Evolutionary conservation across 2,113 vertebrate species (phyloP).

Genomic region (Embiotoca jacksoni): DNA sequence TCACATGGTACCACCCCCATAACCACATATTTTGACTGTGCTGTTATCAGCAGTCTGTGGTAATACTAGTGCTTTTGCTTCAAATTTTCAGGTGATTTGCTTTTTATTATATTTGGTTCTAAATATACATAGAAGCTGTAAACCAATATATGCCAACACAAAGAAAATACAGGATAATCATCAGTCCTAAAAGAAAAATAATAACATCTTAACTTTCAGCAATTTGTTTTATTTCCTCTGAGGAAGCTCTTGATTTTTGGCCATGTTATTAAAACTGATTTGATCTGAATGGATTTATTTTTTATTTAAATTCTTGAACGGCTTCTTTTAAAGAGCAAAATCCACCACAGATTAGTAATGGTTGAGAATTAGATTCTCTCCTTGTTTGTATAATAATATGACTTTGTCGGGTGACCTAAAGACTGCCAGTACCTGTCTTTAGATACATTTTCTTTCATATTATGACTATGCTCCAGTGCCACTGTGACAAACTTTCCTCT

Average conservation of each 20-base stretch:
- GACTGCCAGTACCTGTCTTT: not conserved
- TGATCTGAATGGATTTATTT: too few species aligned
- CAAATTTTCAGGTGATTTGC: too few species aligned
- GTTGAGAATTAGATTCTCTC: not conserved
- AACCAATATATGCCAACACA: too few species aligned
- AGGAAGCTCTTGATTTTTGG: too few species aligned
- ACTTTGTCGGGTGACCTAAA: not conserved
- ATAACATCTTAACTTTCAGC: too few species aligned
- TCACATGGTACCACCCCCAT: not conserved
- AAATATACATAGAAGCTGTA: too few species aligned
- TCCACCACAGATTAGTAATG: not conserved
- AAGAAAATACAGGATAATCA: too few species aligned
- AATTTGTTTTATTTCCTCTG: too few species aligned
- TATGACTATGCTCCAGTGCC: not conserved
- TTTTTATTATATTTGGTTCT: too few species aligned
- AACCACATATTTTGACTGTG: slow-evolving; percentile 4
- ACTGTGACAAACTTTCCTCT: not conserved
- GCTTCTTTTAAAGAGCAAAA: not conserved
- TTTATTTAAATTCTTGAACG: not conserved
- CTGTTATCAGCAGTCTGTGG: not conserved
- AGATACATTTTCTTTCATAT: too few species aligned
- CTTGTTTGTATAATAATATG: not conserved
- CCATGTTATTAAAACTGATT: too few species aligned
- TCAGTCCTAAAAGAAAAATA: too few species aligned
- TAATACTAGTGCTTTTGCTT: not conserved